Conservation (phyloP, 1,140 invertebrate species). For the Magallana angulata region DNA sequence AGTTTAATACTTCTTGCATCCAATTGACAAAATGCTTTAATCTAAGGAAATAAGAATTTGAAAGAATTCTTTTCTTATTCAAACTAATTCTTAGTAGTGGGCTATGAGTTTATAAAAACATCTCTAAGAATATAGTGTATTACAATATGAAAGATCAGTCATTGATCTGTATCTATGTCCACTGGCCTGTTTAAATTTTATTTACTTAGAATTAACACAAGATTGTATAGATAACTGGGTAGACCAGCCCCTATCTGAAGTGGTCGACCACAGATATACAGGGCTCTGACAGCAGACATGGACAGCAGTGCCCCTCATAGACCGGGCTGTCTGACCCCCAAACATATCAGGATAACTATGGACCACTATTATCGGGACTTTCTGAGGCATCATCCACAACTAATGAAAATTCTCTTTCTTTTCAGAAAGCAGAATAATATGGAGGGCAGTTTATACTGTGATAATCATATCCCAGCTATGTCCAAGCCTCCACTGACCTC, state of each 20-base stretch:
- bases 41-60: too few species aligned
- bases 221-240: not conserved
- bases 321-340: not conserved
- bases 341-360: not conserved
- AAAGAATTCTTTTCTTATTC: too few species aligned
- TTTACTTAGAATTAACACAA: slow-evolving; percentile 22
- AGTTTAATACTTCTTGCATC: too few species aligned
- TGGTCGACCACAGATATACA: not conserved
- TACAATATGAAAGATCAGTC: too few species aligned
- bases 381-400: not conserved
- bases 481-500: not conserved
- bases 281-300: not conserved
- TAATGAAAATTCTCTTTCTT: slow-evolving; percentile 15
- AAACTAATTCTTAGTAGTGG: too few species aligned
- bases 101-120: too few species aligned
- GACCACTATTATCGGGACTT: not conserved
- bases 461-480: slow-evolving; percentile 27
- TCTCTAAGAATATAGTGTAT: too few species aligned
- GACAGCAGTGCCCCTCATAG: not conserved
- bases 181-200: not conserved
- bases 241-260: not conserved
- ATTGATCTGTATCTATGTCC: not conserved
- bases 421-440: slow-evolving; percentile 35
- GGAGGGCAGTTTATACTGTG: slow-evolving; percentile 8
- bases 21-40: too few species aligned